A percentile compares a stretch with the other conserved stretches of the same genome.
These are phyloP conservation scores for Burhinus bistriatus DNA, from an alignment of 2,113 vertebrate species.

Conservation along the genomic window DNA sequence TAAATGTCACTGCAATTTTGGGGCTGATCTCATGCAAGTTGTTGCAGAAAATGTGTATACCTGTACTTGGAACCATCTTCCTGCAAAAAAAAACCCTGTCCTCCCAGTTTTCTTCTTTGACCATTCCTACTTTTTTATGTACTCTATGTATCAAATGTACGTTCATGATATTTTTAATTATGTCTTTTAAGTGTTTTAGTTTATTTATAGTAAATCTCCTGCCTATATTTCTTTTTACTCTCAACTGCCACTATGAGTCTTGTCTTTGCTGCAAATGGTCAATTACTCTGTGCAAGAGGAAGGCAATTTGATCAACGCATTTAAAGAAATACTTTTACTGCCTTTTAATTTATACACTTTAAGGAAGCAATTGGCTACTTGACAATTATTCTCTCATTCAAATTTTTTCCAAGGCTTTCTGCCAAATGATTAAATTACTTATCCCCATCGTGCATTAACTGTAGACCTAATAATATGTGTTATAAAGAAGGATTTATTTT, in stretches of 20 bases:
- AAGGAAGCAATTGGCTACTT: conserved; percentile 62
- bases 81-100: no score
- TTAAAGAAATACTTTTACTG: conserved; percentile 58
- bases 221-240: background rate
- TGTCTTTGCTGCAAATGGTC: conserved; percentile 9
- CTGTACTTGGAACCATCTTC: background rate
- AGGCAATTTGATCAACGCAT: conserved; percentile 38
- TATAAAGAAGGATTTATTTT: conserved; percentile 74
- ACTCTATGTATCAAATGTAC: background rate
- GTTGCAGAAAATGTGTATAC: background rate
- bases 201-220: background rate
- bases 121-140: background rate
- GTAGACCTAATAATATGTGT: conserved; percentile 72
- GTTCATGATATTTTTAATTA: background rate
- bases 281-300: background rate
- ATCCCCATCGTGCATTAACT: conserved; percentile 62
- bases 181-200: background rate
- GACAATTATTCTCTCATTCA: conserved; percentile 64
- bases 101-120: background rate
- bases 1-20: background rate
- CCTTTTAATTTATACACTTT: conserved; percentile 55
- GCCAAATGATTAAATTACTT: conserved; percentile 73
- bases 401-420: conserved; percentile 61
- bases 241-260: background rate
- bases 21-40: background rate